Evolutionary conservation across 2,797 vertebrate species (phyloP), one percentile per base, ranked within the genome.

Genomic region (Xerus rutilus): DNA sequence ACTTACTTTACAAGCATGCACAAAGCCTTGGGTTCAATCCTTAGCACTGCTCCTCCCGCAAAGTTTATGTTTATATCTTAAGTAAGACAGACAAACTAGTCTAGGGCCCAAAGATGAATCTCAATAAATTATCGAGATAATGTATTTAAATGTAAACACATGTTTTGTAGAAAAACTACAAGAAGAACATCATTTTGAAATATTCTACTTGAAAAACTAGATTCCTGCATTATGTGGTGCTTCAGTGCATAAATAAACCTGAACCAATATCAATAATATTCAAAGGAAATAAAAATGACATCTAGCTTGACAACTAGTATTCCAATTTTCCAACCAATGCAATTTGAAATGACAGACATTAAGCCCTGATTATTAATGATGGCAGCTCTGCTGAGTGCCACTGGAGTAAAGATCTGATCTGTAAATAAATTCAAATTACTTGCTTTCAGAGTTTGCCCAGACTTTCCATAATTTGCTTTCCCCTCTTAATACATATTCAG

Each of bases 341-440:
- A 76, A 74, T 86, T 81, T 76, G 74, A 95, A 97, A 78, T 89
- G 45, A 52, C 65, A 91, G 86, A 72, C 76, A 84, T 74, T 92
- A 95, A 84, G 14, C 21, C 5, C 65, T 86, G 77, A 91, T 47
- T 77, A 93, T 89, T 95, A 69, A 86, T 81, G 39, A 86, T 47
- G 85, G 65, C 49, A 77, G 57, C 17, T 92, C 84, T 94, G 49
- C 25, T 35, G 47, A 79, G 32, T 85, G 69, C 92, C 93, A 93
- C 39, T 17, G 35, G 23, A 95, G n/a, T 77, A 43, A 94, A 86
- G 49, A 95, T 91, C 89, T 93, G 35, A 82, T 85, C 76, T 95
- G 45, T 94, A 96, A 95, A 93, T 83, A 93, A 86, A 97, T 95
- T 94, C 30, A 93, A 94, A 96, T 94, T 64, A 88, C 14, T 96